Evolutionary conservation across 2,113 vertebrate genomes (phyloP), one percentile per base, ranked within the genome.

Genomic region (Psammodynastes pulverulentus): DNA sequence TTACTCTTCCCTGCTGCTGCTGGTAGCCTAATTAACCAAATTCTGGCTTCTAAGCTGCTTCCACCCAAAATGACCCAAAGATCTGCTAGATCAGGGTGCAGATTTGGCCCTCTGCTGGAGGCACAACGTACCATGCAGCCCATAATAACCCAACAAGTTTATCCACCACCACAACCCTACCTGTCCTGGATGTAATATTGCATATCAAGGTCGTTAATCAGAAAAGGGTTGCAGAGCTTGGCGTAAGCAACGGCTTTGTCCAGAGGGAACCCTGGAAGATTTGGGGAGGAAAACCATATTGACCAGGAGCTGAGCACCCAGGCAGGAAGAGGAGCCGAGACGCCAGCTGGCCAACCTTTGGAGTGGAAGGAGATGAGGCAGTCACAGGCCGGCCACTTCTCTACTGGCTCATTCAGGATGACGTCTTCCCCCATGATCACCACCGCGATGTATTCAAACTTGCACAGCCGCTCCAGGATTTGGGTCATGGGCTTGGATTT

Each of bases 401-500:
- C 99, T 95, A 99, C 99, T 0, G 99, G 98, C 93, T 99, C 98
- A 0, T 99, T 99, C 94, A 99, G 98, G 94, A 99, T 99, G 94
- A 98, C 98, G 2, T 99, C 99, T 95, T 99, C 99, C 8, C 98
- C 98, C 97, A 99, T 99, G 95, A 99, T 99, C 96, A 99, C 98
- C 94, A 99, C 99, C 0, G 98, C 99, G 97, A 99, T 98, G 96
- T 98, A 99, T 95, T 99, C 99, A 54, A 99, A 99, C 96, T 98
- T 98, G 97, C 99, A 99, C 92, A 99, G 98, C 92, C 99, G 98
- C 96, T 99, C 99, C 96, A 99, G 97, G 95, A 99, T 99, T 97
- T 99, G 99, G 53, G 99, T 99, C 99, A 99, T 99, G 58, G 99
- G 99, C 97, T 99, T 99, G 29, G 99, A 99, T 96, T 99, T 99